Evolutionary conservation across 2,113 vertebrate genomes (phyloP).

Genomic region (Columbina picui): DNA sequence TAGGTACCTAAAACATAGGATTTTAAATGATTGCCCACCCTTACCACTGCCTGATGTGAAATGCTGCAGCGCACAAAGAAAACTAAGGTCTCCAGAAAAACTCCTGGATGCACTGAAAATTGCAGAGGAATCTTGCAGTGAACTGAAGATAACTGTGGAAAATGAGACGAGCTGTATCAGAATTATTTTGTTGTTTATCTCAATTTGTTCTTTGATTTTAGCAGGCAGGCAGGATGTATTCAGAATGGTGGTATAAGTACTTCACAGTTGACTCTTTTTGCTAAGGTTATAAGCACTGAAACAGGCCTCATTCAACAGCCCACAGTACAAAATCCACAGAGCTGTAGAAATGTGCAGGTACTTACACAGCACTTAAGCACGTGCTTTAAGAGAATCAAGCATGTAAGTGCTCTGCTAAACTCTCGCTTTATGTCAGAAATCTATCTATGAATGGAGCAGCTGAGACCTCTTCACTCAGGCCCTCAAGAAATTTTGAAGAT

Average conservation of each 20-base stretch:
- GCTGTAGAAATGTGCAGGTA: background rate
- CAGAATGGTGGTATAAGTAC: background rate
- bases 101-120: background rate
- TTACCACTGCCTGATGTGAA: background rate
- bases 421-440: background rate
- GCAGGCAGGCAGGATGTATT: background rate
- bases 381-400: background rate
- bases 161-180: background rate
- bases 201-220: background rate
- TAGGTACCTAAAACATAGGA: background rate
- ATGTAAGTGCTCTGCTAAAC: conserved; percentile 8
- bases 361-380: background rate
- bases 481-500: conserved; percentile 24
- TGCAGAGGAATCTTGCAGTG: background rate
- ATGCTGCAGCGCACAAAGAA: background rate
- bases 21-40: background rate
- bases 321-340: background rate
- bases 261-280: background rate
- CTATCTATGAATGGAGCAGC: conserved; percentile 43
- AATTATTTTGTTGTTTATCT: background rate
- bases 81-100: background rate
- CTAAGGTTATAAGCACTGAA: background rate
- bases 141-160: background rate
- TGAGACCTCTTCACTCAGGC: conserved; percentile 48
- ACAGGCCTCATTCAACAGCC: background rate